A percentile compares a stretch with the other conserved stretches of the same genome.
Evolutionary conservation across 2,113 vertebrate species (phyloP).

Genomic region (Bubo bubo): DNA sequence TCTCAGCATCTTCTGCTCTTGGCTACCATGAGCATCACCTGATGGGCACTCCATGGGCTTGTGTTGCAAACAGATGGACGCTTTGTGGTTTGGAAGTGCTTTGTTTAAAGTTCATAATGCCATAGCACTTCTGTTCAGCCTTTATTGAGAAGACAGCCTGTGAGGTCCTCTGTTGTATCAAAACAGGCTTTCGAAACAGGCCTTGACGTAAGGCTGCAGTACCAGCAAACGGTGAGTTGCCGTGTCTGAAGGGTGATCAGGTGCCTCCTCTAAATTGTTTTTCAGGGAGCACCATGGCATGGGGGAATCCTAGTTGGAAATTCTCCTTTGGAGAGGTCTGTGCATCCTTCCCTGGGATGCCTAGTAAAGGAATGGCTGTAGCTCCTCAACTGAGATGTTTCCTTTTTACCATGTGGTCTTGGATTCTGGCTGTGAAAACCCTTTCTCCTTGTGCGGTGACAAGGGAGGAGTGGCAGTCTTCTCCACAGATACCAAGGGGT

Average conservation of each 20-base stretch:
- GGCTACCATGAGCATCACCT: too few relatives aligned
- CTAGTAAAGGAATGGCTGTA: background rate
- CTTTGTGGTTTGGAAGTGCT: background rate
- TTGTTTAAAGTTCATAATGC: background rate
- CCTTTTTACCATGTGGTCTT: background rate
- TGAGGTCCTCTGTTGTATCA: background rate
- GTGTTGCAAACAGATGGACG: background rate
- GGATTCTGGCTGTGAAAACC: background rate
- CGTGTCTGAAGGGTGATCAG: background rate
- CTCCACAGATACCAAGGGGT: background rate
- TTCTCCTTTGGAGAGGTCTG: background rate
- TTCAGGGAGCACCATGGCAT: accelerated
- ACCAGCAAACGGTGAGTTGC: background rate
- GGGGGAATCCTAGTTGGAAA: background rate
- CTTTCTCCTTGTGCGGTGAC: background rate
- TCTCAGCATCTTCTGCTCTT: too few relatives aligned
- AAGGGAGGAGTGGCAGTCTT: background rate
- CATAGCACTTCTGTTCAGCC: background rate
- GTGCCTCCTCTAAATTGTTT: background rate
- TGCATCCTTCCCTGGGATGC: background rate
- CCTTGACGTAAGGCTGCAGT: background rate
- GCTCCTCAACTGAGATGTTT: background rate
- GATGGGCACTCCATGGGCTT: background rate
- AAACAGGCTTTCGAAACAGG: background rate
- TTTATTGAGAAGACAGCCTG: background rate